Conservation (phyloP, 1,140 invertebrate species). For the Trichogramma pretiosum region DNA sequence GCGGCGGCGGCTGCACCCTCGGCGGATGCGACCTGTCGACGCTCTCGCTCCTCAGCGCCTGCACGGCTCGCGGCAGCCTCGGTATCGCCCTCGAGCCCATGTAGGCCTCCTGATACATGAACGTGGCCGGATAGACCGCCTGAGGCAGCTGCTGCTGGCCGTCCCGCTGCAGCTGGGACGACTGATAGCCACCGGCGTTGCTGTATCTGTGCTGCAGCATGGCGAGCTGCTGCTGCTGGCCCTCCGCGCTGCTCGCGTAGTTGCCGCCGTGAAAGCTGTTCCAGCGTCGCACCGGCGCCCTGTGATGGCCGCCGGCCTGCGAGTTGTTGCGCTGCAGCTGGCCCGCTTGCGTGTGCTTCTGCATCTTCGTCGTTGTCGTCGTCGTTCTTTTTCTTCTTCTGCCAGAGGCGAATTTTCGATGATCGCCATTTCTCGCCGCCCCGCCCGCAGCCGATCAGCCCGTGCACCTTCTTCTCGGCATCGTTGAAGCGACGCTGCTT, state of each 20-base stretch:
- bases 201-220: not conserved
- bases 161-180: no score
- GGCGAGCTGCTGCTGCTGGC: conserved; percentile 9
- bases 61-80: conserved; percentile 35
- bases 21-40: conserved; percentile 37
- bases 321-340: conserved; percentile 29
- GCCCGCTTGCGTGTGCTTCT: conserved; percentile 38
- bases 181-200: no score
- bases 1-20: conserved; percentile 37
- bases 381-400: no score
- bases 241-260: conserved; percentile 2
- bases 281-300: conserved; percentile 47
- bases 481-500: no score
- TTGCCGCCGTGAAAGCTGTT: conserved; percentile 47
- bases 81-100: conserved; percentile 11
- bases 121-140: no score
- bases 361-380: conserved; percentile 8
- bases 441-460: no score
- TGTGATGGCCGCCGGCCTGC: conserved; percentile 15
- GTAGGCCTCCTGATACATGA: conserved; percentile 20
- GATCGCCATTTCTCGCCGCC: no score
- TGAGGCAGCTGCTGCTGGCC: conserved; percentile 24
- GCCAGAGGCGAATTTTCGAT: no score
- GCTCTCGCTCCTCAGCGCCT: conserved; percentile 40
- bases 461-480: no score